Evolutionary conservation across 2,797 vertebrate genomes (phyloP).

Genomic region (Sternotherus odoratus): DNA sequence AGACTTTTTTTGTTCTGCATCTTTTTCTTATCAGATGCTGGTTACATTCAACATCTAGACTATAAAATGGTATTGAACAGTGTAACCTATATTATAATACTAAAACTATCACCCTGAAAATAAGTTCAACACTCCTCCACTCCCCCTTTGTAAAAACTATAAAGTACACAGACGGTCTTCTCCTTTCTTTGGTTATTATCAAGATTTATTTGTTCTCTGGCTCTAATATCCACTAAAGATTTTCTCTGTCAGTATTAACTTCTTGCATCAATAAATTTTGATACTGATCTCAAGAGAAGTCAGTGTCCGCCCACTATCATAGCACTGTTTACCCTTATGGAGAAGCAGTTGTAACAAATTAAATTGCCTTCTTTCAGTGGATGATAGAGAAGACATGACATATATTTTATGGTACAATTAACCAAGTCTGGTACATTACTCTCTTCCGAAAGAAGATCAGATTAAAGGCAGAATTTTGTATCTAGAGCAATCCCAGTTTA

Average conservation of each 20-base stretch:
- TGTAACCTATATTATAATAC: not conserved
- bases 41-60: not conserved
- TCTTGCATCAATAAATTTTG: slow-evolving; percentile 64
- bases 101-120: slow-evolving; percentile 35
- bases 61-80: slow-evolving; percentile 14
- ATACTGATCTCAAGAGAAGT: slow-evolving; percentile 58
- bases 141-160: slow-evolving; percentile 33
- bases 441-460: not conserved
- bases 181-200: slow-evolving; percentile 54
- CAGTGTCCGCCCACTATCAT: slow-evolving; percentile 28
- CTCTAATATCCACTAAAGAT: slow-evolving; percentile 58
- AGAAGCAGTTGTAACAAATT: slow-evolving; percentile 43
- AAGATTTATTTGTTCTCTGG: slow-evolving; percentile 67
- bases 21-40: not conserved
- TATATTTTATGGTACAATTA: slow-evolving; percentile 51
- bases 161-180: slow-evolving; percentile 55
- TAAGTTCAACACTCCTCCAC: not conserved
- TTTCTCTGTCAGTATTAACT: slow-evolving; percentile 58
- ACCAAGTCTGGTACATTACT: not conserved
- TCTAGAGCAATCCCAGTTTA: not conserved
- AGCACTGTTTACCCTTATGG: slow-evolving; percentile 15
- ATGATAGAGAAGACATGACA: not conserved
- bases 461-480: slow-evolving; percentile 12
- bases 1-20: not conserved
- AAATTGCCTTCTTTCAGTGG: slow-evolving; percentile 29